These are phyloP conservation scores for Drosophila triauraria DNA, from an alignment of 1,140 invertebrate genomes.

Conservation along the genomic window DNA sequence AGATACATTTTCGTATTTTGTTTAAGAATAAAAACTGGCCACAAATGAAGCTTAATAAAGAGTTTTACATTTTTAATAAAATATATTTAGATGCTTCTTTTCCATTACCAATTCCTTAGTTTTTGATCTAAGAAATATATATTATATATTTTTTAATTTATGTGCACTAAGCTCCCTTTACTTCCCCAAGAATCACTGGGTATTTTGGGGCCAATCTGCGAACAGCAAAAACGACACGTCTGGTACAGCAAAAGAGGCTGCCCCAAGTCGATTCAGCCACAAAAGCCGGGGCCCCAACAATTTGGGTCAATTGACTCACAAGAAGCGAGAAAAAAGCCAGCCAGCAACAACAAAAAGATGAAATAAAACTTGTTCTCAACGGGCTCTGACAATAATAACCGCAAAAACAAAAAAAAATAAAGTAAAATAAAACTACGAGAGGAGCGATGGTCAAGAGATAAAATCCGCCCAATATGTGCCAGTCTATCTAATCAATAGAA, in stretches of 20 bases:
- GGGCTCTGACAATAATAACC: constrained; percentile 54
- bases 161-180: background rate
- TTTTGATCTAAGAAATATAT: background rate
- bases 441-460: constrained; percentile 35
- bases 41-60: no score
- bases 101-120: no score
- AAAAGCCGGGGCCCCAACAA: constrained; percentile 51
- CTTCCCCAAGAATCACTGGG: constrained; percentile 6
- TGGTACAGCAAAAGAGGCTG: constrained; percentile 40
- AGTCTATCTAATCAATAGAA: constrained; percentile 47
- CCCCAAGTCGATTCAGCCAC: constrained; percentile 45
- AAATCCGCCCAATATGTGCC: constrained; percentile 44
- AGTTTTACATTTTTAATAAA: background rate
- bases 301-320: constrained; percentile 65
- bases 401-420: constrained; percentile 20
- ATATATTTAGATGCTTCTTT: background rate
- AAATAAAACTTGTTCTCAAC: constrained; percentile 62
- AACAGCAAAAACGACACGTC: constrained; percentile 59
- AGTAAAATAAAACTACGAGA: constrained; percentile 6
- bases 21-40: no score
- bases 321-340: constrained; percentile 47
- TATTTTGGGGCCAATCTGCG: constrained; percentile 38
- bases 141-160: background rate
- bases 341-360: constrained; percentile 21
- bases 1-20: no score